phyloP scores from a whole-genome alignment of 2,888 invertebrate species.

The Laspeyria flexula region DNA sequence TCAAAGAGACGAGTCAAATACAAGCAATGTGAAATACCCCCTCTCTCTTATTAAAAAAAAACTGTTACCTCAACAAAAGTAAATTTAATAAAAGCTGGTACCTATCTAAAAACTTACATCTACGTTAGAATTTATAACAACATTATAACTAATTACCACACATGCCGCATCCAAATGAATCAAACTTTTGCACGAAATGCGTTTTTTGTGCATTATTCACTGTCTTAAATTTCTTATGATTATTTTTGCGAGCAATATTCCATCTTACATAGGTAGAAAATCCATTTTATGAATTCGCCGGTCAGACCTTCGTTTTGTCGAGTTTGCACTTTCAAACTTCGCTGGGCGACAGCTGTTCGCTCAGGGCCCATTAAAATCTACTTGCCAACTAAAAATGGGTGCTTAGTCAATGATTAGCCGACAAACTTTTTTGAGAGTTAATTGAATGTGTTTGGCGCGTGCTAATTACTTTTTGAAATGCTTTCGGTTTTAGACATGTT shows the following conservation, averaged over 20 bases:
- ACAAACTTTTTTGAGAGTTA: conserved; percentile 21
- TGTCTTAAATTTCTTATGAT: neutral
- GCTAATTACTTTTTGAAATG: neutral
- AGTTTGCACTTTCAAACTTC: conserved; percentile 55
- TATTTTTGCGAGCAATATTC: conserved; percentile 30
- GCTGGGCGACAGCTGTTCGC: conserved; percentile 56
- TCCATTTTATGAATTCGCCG: conserved; percentile 56
- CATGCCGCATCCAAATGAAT: conserved; percentile 5
- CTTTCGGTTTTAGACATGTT: neutral
- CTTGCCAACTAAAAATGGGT: conserved; percentile 50
- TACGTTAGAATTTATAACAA: conserved; percentile 7
- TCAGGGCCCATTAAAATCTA: conserved; percentile 59
- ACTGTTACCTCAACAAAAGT: neutral
- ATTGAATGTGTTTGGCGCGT: neutral
- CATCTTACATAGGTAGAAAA: conserved; percentile 50
- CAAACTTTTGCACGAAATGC: conserved; percentile 2
- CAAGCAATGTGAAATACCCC: too few relatives aligned
- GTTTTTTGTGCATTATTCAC: neutral
- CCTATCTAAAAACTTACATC: neutral
- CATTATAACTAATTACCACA: conserved; percentile 7
- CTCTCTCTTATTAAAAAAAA: too few relatives aligned
- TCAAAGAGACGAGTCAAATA: too few relatives aligned
- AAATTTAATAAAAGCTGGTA: conserved; percentile 5
- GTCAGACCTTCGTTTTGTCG: conserved; percentile 42
- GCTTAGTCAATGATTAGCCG: conserved; percentile 43